phyloP scores from a whole-genome alignment of 1,140 invertebrate species.

The Scaptodrosophila lebanonensis region DNA sequence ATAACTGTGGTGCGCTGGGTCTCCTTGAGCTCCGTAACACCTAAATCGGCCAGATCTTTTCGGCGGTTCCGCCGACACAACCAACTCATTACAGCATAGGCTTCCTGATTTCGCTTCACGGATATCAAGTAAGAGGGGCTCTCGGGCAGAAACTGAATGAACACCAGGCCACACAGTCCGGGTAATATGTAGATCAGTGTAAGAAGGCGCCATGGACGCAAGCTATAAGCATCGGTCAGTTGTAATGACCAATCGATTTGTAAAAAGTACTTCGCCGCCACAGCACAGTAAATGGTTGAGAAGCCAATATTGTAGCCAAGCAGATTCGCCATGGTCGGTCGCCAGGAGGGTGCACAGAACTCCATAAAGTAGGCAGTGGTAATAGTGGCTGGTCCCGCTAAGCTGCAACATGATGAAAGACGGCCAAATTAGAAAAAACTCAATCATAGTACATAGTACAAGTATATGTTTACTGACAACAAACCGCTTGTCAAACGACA shows the following conservation, averaged over 20 bases:
- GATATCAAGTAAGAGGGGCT: constrained; percentile 14
- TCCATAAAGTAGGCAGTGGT: constrained; percentile 9
- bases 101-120: not conserved
- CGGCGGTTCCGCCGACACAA: constrained; percentile 1
- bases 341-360: constrained; percentile 2
- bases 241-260: not conserved
- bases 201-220: constrained; percentile 13
- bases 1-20: too few species aligned
- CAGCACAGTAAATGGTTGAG: not conserved
- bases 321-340: not conserved
- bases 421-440: too few species aligned
- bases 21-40: not conserved
- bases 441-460: not conserved
- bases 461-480: constrained; percentile 8
- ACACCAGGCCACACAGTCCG: constrained; percentile 1
- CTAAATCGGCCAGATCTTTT: constrained; percentile 10
- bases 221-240: not conserved
- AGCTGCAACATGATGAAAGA: not conserved
- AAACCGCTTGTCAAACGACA: not conserved
- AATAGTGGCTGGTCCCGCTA: constrained; percentile 2
- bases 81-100: not conserved
- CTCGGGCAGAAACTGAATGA: constrained; percentile 11
- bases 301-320: not conserved
- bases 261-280: not conserved
- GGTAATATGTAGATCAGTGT: constrained; percentile 1